Percentiles rank a stretch among this genome's conserved stretches.
These are phyloP conservation scores for Macropis europaea DNA, from an alignment of 2,888 invertebrate species.

Conservation along the genomic window DNA sequence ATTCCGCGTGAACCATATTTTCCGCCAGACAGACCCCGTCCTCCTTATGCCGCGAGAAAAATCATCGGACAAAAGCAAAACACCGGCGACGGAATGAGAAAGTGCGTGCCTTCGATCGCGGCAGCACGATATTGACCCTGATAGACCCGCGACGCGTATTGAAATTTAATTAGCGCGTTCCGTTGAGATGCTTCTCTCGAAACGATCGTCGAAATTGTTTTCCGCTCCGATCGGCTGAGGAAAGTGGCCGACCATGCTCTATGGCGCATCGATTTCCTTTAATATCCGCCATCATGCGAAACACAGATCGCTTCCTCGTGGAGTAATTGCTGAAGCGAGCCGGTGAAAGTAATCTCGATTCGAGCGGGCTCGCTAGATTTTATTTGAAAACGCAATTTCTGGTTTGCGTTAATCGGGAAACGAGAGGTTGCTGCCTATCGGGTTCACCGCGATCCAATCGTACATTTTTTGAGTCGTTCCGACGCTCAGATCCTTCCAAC, in stretches of 20 bases:
- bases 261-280: not conserved
- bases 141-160: constrained; percentile 31
- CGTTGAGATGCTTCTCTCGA: not conserved
- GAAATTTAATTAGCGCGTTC: constrained; percentile 27
- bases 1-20: constrained; percentile 18
- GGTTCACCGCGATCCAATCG: not conserved
- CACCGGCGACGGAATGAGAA: constrained; percentile 56
- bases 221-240: too few species aligned
- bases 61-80: constrained; percentile 25
- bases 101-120: constrained; percentile 48
- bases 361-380: too few species aligned
- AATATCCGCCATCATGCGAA: not conserved
- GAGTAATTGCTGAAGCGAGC: not conserved
- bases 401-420: not conserved
- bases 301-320: constrained; percentile 3
- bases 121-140: constrained; percentile 55
- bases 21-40: constrained; percentile 1
- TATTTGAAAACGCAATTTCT: not conserved
- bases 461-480: not conserved
- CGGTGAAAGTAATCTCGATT: constrained; percentile 26
- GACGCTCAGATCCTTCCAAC: not conserved
- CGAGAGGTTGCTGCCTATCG: not conserved
- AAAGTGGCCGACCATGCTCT: too few species aligned
- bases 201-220: not conserved
- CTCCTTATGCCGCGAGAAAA: constrained; percentile 9